A percentile compares a stretch with the other conserved stretches of the same genome.
phyloP scores from a whole-genome alignment of 2,888 invertebrate genomes.

The Psylliodes chrysocephalus region DNA sequence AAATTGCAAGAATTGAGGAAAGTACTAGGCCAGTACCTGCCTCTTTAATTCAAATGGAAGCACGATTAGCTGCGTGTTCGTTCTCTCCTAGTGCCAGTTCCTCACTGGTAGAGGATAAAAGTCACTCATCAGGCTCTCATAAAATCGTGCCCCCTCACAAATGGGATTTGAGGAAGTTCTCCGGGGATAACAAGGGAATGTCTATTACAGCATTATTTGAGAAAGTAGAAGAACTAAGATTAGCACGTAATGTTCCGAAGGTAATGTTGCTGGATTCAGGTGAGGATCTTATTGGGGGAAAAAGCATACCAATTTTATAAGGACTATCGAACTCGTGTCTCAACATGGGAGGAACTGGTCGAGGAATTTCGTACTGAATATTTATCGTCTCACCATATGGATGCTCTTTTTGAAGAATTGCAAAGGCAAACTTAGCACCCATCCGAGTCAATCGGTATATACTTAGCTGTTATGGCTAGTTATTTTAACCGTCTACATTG shows the following conservation, averaged over 20 bases:
- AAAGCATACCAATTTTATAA: no score
- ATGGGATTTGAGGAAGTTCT: constrained; percentile 1
- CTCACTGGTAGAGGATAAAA: no score
- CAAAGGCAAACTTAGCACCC: not conserved
- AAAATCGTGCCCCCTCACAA: no score
- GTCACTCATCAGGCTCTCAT: not conserved
- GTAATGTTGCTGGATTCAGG: not conserved
- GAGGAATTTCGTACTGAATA: no score
- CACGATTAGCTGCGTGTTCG: no score
- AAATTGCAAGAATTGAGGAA: not conserved
- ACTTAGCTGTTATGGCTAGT: not conserved
- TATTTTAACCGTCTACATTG: not conserved
- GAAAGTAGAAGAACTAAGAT: constrained; percentile 18
- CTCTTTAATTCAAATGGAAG: no score
- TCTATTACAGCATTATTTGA: constrained; percentile 26
- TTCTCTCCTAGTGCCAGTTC: no score
- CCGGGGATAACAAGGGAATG: constrained; percentile 19
- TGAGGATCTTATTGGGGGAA: constrained; percentile 14
- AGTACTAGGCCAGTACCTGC: not conserved
- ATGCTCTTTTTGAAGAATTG: not conserved
- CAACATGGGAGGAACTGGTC: no score
- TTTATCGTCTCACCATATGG: no score
- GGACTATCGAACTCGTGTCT: no score
- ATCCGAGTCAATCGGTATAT: not conserved
- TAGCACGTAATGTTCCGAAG: constrained; percentile 9